These are phyloP conservation scores for Chaetura pelagica DNA, from an alignment of 2,113 vertebrate genomes.

Conservation along the genomic window DNA sequence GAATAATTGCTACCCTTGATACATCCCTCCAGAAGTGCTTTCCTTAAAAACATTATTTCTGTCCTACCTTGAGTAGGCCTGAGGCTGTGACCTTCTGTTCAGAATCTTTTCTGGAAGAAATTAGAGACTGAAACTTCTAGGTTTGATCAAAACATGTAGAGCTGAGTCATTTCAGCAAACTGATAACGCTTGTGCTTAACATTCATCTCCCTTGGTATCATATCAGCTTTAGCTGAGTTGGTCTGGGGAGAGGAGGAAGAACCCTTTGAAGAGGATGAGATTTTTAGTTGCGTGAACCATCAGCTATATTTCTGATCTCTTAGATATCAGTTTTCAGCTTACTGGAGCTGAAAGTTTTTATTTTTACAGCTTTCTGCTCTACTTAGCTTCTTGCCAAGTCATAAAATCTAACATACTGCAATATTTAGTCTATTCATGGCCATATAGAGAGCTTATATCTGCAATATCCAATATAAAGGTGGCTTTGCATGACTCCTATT, in stretches of 20 bases:
- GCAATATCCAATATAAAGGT: slow-evolving; percentile 12
- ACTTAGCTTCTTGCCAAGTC: slow-evolving; percentile 20
- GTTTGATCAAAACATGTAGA: slow-evolving; percentile 18
- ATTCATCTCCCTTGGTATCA: neutral
- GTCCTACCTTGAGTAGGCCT: neutral
- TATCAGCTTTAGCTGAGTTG: neutral
- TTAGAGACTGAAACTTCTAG: neutral
- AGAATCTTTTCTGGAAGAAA: slow-evolving; percentile 19
- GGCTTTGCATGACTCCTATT: neutral
- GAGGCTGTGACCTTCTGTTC: slow-evolving; percentile 7
- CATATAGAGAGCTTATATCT: slow-evolving; percentile 2
- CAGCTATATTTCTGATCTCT: slow-evolving; percentile 17
- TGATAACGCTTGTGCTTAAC: neutral
- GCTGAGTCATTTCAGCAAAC: neutral
- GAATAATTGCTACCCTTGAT: neutral
- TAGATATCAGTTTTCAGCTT: slow-evolving; percentile 4
- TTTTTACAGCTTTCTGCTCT: slow-evolving; percentile 55
- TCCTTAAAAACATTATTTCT: neutral
- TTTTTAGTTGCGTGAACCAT: neutral
- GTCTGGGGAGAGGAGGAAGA: neutral
- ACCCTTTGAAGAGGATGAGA: neutral
- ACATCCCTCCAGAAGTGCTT: neutral
- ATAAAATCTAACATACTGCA: slow-evolving; percentile 26
- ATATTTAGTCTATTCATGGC: slow-evolving; percentile 22
- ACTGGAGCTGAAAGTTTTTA: slow-evolving; percentile 43